Conservation (phyloP, 2,797 vertebrate species). For the Acanthopagrus latus region DNA sequence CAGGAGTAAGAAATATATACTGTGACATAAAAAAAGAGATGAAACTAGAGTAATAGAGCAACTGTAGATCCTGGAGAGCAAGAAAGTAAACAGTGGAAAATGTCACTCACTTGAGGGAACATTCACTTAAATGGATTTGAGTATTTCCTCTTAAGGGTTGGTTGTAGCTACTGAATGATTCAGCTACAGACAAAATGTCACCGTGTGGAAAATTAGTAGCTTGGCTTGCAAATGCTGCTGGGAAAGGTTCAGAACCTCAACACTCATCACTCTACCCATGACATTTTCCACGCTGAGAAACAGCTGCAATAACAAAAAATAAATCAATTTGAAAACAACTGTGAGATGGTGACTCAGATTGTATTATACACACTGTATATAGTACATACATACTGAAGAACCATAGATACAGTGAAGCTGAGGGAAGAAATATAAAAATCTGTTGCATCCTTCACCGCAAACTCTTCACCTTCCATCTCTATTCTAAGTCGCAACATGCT, state of each 20-base stretch:
- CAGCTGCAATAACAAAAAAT: neutral
- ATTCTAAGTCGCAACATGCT: neutral
- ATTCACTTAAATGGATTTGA: slow-evolving; percentile 26
- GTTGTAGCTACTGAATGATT: slow-evolving; percentile 31
- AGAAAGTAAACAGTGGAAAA: slow-evolving; percentile 4
- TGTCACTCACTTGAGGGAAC: slow-evolving; percentile 32
- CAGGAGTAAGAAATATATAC: neutral
- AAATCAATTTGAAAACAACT: neutral
- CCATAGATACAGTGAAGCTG: neutral
- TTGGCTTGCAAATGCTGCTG: neutral
- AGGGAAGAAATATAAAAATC: neutral
- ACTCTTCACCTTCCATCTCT: neutral
- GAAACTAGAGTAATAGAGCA: neutral
- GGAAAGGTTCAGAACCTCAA: slow-evolving; percentile 2
- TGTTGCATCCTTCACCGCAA: neutral
- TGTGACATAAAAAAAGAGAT: neutral
- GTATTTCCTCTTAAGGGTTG: slow-evolving; percentile 14
- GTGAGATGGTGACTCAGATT: neutral
- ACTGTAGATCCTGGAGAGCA: neutral
- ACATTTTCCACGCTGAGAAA: slow-evolving; percentile 1
- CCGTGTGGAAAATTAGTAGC: slow-evolving; percentile 16
- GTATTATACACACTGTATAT: neutral
- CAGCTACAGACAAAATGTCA: slow-evolving; percentile 22
- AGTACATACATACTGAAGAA: neutral
- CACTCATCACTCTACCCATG: neutral